Evolutionary conservation across 2,888 invertebrate species (phyloP), one percentile per base, ranked within the genome.

Genomic region (Andricus curvator): DNA sequence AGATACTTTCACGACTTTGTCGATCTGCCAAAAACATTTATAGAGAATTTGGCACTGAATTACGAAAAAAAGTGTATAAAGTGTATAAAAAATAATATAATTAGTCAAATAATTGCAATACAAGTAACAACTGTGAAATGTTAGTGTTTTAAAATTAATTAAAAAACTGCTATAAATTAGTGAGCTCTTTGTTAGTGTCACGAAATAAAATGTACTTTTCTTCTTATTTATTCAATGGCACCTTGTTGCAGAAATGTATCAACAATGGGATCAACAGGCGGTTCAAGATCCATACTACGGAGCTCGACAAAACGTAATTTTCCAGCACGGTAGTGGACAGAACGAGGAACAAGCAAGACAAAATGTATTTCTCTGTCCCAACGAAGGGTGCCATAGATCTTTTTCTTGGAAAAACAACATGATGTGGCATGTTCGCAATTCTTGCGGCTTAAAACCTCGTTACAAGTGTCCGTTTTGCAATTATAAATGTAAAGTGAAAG

Each of bases 391-490:
- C 77, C 84, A 87, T 78, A 88, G 87, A 41, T 82, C 83, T 1
- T 89, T 88, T 51, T 83, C 82, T 33, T 85, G 82, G 84, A 84
- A 84, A 77, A 84, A 83, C 29, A 88, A 84, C 20, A 66, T 89
- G 41, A 84, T 76, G 62, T 82, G 87, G 33, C 93, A 92, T 80
- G 80, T 90, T 80, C 77, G 85, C 29, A 87, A 85, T 76, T 92
- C 91, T 68, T 93, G 93, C 79, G 90, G 90, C 5, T 84, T 88
- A 25, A 85, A 88, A 74, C 90, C 90, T 13, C 87, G 88, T 11
- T 91, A 91, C 77, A 86, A 88, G 74, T 92, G 92, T 74, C 88
- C 88, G 4, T 85, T 88, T 51, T 90, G 90, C 78, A 83, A 82
- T n/a, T 89, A 90, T 83, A 82, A 87, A 84, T 87, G 88, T 44